Conservation (phyloP, 1,140 invertebrate species). For the Cyphomyrmex costatus region DNA sequence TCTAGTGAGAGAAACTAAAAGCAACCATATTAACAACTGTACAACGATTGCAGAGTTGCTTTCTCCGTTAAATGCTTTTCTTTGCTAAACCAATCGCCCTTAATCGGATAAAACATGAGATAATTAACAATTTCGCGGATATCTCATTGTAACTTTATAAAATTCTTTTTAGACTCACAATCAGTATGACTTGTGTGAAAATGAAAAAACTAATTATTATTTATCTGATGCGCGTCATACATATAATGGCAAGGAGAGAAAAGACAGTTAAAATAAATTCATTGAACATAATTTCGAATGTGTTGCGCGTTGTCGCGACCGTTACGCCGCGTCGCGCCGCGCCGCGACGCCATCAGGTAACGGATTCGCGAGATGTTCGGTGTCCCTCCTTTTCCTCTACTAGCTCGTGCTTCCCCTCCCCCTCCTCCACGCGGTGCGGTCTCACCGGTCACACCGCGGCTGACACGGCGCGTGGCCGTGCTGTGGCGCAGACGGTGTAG, state of each 20-base stretch:
- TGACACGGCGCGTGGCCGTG: neutral
- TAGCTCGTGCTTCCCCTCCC: neutral
- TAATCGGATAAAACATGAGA: neutral
- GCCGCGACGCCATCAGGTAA: neutral
- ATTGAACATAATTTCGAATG: neutral
- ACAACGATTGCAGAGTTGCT: too few relatives aligned
- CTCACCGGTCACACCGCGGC: too few relatives aligned
- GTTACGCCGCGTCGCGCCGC: neutral
- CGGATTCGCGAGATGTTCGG: neutral
- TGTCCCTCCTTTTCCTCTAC: neutral
- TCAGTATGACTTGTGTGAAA: too few relatives aligned
- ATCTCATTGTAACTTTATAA: too few relatives aligned
- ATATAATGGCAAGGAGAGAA: neutral
- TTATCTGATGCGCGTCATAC: neutral
- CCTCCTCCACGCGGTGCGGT: neutral
- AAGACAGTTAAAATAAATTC: neutral
- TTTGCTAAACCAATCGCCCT: too few relatives aligned
- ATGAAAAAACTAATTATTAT: too few relatives aligned
- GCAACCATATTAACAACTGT: too few relatives aligned
- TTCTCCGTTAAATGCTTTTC: too few relatives aligned
- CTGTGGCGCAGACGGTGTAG: constrained; percentile 3
- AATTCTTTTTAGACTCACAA: too few relatives aligned
- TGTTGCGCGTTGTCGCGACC: neutral
- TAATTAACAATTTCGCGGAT: neutral
- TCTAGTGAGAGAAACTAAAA: too few relatives aligned